phyloP scores from a whole-genome alignment of 2,113 vertebrate genomes.

The Pungitius pungitius region DNA sequence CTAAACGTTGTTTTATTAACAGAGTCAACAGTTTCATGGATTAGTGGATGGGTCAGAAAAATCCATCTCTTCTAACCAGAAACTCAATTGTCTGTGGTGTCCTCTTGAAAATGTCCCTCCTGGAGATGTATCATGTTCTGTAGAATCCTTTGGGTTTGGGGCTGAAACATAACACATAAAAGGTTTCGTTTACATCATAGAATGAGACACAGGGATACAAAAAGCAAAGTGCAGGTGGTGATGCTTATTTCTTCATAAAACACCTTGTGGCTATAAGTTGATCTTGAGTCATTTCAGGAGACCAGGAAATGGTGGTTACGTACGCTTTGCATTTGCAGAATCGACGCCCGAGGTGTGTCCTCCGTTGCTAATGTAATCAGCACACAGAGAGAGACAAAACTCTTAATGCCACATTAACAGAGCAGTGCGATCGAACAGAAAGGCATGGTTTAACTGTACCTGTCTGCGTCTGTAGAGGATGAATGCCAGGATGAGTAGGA shows the following conservation, averaged over 20 bases:
- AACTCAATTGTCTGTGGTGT: conserved; percentile 21
- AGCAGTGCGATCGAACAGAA: conserved; percentile 6
- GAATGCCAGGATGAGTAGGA: conserved; percentile 61
- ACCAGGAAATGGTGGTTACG: conserved; percentile 58
- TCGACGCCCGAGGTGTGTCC: conserved; percentile 52
- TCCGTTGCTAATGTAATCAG: conserved; percentile 45
- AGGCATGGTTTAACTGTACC: conserved; percentile 48
- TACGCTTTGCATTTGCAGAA: conserved; percentile 79
- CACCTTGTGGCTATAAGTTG: conserved; percentile 1
- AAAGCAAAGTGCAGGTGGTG: neutral
- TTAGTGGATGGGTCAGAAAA: conserved; percentile 20
- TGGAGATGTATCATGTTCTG: conserved; percentile 56
- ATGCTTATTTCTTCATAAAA: conserved; percentile 3
- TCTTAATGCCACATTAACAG: neutral
- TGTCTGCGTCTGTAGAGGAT: conserved; percentile 61
- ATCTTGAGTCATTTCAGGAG: conserved; percentile 18
- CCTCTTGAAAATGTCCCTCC: conserved; percentile 25
- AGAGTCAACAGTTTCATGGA: neutral
- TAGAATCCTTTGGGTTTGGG: conserved; percentile 79
- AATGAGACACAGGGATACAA: conserved; percentile 3
- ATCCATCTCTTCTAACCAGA: conserved; percentile 20
- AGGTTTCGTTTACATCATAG: conserved; percentile 21
- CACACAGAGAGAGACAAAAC: conserved; percentile 9
- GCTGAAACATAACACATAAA: conserved; percentile 65
- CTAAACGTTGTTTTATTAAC: neutral